Percentiles rank a stretch among this genome's conserved stretches.
These are phyloP conservation scores for Semaprochilodus insignis DNA, from an alignment of 2,797 vertebrate species.

Conservation along the genomic window DNA sequence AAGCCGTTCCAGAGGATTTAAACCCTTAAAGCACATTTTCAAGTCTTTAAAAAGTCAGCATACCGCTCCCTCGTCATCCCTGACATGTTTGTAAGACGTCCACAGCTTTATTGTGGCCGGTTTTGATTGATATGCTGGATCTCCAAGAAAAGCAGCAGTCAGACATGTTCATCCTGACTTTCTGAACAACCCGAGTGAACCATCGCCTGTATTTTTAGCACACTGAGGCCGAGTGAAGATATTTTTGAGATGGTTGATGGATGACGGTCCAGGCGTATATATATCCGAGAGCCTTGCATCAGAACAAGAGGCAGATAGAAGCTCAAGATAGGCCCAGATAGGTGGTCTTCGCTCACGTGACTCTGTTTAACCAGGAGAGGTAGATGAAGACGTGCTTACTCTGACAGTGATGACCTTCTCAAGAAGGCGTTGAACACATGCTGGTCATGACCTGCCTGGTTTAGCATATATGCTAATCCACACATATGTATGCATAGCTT, in stretches of 20 bases:
- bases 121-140: not conserved
- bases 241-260: slow-evolving; percentile 5
- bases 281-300: not conserved
- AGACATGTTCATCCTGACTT: not conserved
- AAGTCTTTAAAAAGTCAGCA: too few relatives aligned
- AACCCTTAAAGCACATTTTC: too few relatives aligned
- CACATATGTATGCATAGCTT: not conserved
- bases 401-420: not conserved
- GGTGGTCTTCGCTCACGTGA: not conserved
- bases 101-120: not conserved
- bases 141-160: not conserved
- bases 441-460: not conserved
- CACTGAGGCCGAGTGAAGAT: not conserved
- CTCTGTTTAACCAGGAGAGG: not conserved
- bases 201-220: not conserved
- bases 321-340: not conserved
- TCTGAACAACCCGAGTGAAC: not conserved
- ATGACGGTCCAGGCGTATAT: not conserved
- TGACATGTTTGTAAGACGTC: too few relatives aligned
- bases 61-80: too few relatives aligned
- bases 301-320: not conserved
- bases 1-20: too few relatives aligned
- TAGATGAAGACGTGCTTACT: not conserved
- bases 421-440: not conserved
- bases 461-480: not conserved